Evolutionary conservation across 2,888 invertebrate genomes (phyloP).

Genomic region (Schizaphis graminum): DNA sequence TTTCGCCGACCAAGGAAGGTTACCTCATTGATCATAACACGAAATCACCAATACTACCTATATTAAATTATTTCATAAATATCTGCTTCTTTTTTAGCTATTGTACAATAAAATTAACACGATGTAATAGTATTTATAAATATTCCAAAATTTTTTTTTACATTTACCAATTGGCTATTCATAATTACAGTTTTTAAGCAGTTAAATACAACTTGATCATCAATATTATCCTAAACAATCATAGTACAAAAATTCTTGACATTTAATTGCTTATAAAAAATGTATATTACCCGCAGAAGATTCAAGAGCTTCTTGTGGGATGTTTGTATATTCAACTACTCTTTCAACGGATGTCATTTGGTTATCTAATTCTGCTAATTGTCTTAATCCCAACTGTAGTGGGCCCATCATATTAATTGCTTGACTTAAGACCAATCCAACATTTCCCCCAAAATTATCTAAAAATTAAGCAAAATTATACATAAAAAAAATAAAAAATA

Average conservation of each 20-base stretch:
- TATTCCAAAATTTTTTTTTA: too few species aligned
- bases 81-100: too few species aligned
- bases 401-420: slow-evolving; percentile 82
- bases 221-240: too few species aligned
- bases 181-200: too few species aligned
- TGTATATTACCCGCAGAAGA: slow-evolving; percentile 68
- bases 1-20: not conserved
- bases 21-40: too few species aligned
- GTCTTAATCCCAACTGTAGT: slow-evolving; percentile 92
- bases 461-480: not conserved
- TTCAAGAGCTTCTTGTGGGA: slow-evolving; percentile 74
- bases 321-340: slow-evolving; percentile 82
- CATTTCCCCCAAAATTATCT: slow-evolving; percentile 76
- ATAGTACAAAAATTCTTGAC: slow-evolving; percentile 74
- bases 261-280: not conserved
- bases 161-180: too few species aligned
- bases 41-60: too few species aligned
- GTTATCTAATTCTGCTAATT: slow-evolving; percentile 89
- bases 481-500: not conserved
- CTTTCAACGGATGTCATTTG: slow-evolving; percentile 93
- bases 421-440: slow-evolving; percentile 85
- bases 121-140: not conserved
- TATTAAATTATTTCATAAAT: too few species aligned
- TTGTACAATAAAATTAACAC: too few species aligned
- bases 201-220: too few species aligned